Evolutionary conservation across 2,113 vertebrate genomes (phyloP), one percentile per base, ranked within the genome.

Genomic region (Macrotis lagotis): DNA sequence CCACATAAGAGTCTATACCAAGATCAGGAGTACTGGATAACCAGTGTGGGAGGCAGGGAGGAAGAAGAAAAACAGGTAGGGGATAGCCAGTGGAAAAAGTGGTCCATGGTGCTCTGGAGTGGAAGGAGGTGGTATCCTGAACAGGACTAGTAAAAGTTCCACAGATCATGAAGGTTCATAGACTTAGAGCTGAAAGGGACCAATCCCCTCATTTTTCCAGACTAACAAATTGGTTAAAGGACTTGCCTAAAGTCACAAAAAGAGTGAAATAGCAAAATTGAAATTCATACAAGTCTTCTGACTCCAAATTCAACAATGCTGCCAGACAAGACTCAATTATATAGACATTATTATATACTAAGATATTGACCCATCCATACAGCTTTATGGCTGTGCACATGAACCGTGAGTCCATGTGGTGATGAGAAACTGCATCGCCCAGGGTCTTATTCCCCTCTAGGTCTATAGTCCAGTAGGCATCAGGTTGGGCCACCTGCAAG

Each of bases 121-220:
- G 95, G 94, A 93, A 97, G 96, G 92, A 16, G 95, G 96, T 94
- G 97, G 97, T 96, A 95, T 94, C 96, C 97, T 97, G 96, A 83
- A 50, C 89, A 59, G 93, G 91, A 94, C 94, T 96, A 97, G 96
- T 97, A 95, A 97, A 96, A 96, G 95, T 88, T 94, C 25, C 37
- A 95, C 91, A 90, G 90, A 25, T 48, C 22, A 0, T 3, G 19
- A 94, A 83, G 55, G 83, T 74, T 89, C 59, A 8, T 2, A 91
- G 94, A 88, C 8, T 0, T 47, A 28, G 90, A 48, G 16, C 25
- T 0, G 91, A 53, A 26, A 49, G 47, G n/a, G n/a, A 22, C n/a
- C n/a, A 83, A 83, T n/a, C n/a, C 66, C 66, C n/a, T 44, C 66
- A 22, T 83, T 19, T 66, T 44, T 83, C 16, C 66, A 83, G 16